Conservation (phyloP, 2,888 invertebrate genomes). For the Lapara coniferarum region DNA sequence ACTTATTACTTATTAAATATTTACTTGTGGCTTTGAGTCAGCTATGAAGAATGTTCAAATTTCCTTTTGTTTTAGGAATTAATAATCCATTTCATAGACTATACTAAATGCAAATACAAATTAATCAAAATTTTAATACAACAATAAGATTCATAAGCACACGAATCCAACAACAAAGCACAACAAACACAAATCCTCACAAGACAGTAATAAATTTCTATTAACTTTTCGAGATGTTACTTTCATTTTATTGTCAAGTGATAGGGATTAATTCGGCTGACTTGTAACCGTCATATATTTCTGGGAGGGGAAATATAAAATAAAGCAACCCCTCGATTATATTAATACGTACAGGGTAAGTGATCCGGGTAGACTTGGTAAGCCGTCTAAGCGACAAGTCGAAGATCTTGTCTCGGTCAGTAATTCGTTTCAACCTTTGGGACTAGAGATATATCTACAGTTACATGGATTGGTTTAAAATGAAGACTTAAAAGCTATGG, state of each 20-base stretch:
- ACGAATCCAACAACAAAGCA: background rate
- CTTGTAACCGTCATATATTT: slow-evolving; percentile 83
- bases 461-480: background rate
- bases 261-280: slow-evolving; percentile 82
- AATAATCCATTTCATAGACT: background rate
- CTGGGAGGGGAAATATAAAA: slow-evolving; percentile 72
- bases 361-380: slow-evolving; percentile 69
- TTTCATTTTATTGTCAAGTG: slow-evolving; percentile 80
- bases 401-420: slow-evolving; percentile 45
- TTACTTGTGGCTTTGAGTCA: background rate
- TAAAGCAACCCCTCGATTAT: slow-evolving; percentile 80
- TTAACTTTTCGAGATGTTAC: slow-evolving; percentile 80
- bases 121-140: background rate
- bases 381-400: slow-evolving; percentile 68
- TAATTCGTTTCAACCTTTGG: slow-evolving; percentile 46
- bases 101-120: background rate
- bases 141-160: background rate
- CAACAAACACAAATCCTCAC: slow-evolving; percentile 57
- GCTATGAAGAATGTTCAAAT: too few species aligned
- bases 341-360: slow-evolving; percentile 74
- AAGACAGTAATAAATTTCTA: slow-evolving; percentile 75
- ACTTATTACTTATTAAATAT: too few species aligned
- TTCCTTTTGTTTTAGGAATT: background rate
- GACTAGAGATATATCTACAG: slow-evolving; percentile 5
- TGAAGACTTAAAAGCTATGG: too few species aligned